Conservation (phyloP, 2,797 vertebrate genomes). For the Pygocentrus nattereri region DNA sequence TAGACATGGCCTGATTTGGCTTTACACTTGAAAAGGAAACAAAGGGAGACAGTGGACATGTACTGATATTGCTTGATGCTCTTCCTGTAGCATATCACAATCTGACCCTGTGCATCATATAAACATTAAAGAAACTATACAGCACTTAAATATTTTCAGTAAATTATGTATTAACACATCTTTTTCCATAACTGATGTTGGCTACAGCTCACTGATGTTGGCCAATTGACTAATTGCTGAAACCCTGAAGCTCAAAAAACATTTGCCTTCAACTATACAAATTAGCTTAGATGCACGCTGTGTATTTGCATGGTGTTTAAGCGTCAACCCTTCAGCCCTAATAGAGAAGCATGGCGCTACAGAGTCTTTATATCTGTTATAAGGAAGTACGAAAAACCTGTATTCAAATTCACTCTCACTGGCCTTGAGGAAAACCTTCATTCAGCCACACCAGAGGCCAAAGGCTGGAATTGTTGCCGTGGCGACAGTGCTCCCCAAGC, state of each 20-base stretch:
- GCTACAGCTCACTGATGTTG: neutral
- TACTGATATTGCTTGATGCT: too few species aligned
- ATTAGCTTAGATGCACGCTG: neutral
- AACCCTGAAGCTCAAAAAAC: neutral
- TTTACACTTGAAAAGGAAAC: too few species aligned
- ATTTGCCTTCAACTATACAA: neutral
- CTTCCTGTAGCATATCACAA: too few species aligned
- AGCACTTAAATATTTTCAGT: too few species aligned
- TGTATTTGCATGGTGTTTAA: neutral
- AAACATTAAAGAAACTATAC: too few species aligned
- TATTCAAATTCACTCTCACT: constrained; percentile 1
- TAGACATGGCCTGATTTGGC: too few species aligned
- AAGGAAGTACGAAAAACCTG: constrained; percentile 5
- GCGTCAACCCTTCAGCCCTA: neutral
- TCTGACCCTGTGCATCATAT: too few species aligned
- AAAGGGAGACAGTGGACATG: too few species aligned
- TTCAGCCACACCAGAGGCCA: constrained; percentile 2
- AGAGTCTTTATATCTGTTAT: neutral
- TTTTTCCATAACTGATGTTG: neutral
- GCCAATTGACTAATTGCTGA: neutral
- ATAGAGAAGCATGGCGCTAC: neutral
- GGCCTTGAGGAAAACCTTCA: constrained; percentile 18
- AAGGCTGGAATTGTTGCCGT: constrained; percentile 26
- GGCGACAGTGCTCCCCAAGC: constrained; percentile 19
- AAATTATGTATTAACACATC: too few species aligned